Evolutionary conservation across 2,797 vertebrate species (phyloP).

Genomic region (Knipowitschia caucasica): DNA sequence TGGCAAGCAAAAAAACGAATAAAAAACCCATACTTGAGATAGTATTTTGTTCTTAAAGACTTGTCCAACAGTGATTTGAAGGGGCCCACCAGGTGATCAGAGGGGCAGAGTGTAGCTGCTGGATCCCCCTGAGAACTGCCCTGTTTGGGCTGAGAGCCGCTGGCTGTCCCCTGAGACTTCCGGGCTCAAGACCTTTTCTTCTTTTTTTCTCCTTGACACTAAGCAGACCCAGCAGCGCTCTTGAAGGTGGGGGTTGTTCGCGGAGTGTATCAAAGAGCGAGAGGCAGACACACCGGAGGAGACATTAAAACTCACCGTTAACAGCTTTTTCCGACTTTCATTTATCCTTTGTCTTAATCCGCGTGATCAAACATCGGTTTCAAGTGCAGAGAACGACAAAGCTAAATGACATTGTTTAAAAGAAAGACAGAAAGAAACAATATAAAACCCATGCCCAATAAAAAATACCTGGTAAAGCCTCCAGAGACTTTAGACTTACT

Average conservation of each 20-base stretch:
- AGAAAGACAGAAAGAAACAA: too few relatives aligned
- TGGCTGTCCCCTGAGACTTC: slow-evolving; percentile 50
- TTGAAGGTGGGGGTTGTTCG: slow-evolving; percentile 22
- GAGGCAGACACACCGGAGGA: slow-evolving; percentile 23
- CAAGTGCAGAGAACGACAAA: slow-evolving; percentile 79
- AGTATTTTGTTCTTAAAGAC: slow-evolving; percentile 39
- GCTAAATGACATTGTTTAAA: slow-evolving; percentile 90
- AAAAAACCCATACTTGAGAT: too few relatives aligned
- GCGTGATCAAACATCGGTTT: slow-evolving; percentile 88
- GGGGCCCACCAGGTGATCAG: slow-evolving; percentile 30
- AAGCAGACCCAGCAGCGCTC: slow-evolving; percentile 67
- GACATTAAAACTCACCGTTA: slow-evolving; percentile 67
- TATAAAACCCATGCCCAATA: too few relatives aligned
- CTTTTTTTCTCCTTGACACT: slow-evolving; percentile 53
- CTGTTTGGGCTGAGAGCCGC: slow-evolving; percentile 50
- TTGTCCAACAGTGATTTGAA: slow-evolving; percentile 1
- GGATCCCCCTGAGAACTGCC: slow-evolving; percentile 40
- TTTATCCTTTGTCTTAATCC: slow-evolving; percentile 63
- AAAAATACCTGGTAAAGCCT: too few relatives aligned
- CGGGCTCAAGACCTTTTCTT: slow-evolving; percentile 55
- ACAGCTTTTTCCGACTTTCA: slow-evolving; percentile 73
- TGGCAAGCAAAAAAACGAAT: too few relatives aligned
- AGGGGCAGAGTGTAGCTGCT: slow-evolving; percentile 30
- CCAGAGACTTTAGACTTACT: too few relatives aligned
- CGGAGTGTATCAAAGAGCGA: slow-evolving; percentile 6